Conservation (phyloP, 2,797 vertebrate species). For the Molossus molossus region DNA sequence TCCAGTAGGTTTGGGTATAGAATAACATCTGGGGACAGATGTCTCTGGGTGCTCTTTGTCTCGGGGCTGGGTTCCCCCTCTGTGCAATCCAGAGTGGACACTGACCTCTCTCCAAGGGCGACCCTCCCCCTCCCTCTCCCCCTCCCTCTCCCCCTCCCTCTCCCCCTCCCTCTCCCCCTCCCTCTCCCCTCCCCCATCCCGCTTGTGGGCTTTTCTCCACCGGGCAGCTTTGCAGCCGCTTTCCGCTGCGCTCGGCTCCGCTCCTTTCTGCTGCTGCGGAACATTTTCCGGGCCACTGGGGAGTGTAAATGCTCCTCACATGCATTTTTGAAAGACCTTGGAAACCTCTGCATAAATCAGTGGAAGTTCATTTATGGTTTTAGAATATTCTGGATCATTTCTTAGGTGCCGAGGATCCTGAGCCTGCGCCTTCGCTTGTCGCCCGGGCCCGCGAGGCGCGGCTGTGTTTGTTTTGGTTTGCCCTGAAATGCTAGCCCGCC, state of each 20-base stretch:
- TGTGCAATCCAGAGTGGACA: background rate
- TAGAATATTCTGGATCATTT: constrained; percentile 80
- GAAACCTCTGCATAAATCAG: constrained; percentile 83
- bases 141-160: background rate
- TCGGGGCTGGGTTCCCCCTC: background rate
- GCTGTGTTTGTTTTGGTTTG: constrained; percentile 65
- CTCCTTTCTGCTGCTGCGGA: constrained; percentile 80
- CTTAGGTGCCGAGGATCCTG: constrained; percentile 71
- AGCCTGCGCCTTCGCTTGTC: background rate
- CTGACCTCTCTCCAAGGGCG: constrained; percentile 44
- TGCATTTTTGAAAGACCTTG: constrained; percentile 86
- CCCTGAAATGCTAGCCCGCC: constrained; percentile 60
- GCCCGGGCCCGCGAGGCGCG: background rate
- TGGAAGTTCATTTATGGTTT: constrained; percentile 76
- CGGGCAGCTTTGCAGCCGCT: constrained; percentile 67
- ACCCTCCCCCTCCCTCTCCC: background rate
- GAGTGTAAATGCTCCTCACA: constrained; percentile 85
- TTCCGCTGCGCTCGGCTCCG: constrained; percentile 56
- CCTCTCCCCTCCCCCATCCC: background rate
- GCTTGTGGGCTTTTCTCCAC: constrained; percentile 65
- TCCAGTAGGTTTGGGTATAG: background rate
- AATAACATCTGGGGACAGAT: constrained; percentile 23
- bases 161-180: background rate
- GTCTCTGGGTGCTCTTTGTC: background rate
- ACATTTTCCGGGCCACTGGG: constrained; percentile 81